phyloP scores from a whole-genome alignment of 2,888 invertebrate genomes.

The Tricholauxania praeusta region DNA sequence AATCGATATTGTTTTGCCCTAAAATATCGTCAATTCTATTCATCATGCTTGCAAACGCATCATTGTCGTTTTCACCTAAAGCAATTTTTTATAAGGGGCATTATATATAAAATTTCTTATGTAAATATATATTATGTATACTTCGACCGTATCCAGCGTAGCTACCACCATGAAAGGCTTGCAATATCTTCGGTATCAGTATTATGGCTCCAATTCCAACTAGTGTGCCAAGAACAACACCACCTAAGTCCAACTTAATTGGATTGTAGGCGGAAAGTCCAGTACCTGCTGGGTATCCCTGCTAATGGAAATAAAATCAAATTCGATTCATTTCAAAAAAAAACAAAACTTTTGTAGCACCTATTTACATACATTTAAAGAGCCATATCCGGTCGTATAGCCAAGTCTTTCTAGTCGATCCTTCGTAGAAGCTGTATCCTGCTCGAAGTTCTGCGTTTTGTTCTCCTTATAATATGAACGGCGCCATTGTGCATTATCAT shows the following conservation, averaged over 20 bases:
- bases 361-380: conserved; percentile 54
- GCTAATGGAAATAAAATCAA: not conserved
- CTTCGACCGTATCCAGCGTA: conserved; percentile 76
- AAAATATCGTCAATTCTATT: conserved; percentile 76
- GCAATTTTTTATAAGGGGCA: not conserved
- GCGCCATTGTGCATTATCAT: conserved; percentile 61
- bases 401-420: conserved; percentile 66
- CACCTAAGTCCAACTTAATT: conserved; percentile 84
- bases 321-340: too few species aligned
- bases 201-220: conserved; percentile 85
- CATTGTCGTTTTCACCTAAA: conserved; percentile 72
- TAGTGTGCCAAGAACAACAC: conserved; percentile 83
- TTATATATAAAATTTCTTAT: not conserved
- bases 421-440: conserved; percentile 59
- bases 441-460: conserved; percentile 57
- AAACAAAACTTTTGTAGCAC: not conserved
- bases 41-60: conserved; percentile 74
- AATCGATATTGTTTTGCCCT: conserved; percentile 78
- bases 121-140: conserved; percentile 47
- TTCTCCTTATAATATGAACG: conserved; percentile 61
- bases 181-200: conserved; percentile 82
- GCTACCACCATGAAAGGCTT: conserved; percentile 75
- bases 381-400: conserved; percentile 66
- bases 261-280: conserved; percentile 77
- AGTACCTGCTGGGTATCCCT: conserved; percentile 68